A percentile compares a stretch with the other conserved stretches of the same genome.
Evolutionary conservation across 2,113 vertebrate species (phyloP).

Genomic region (Herpetotheres cachinnans): DNA sequence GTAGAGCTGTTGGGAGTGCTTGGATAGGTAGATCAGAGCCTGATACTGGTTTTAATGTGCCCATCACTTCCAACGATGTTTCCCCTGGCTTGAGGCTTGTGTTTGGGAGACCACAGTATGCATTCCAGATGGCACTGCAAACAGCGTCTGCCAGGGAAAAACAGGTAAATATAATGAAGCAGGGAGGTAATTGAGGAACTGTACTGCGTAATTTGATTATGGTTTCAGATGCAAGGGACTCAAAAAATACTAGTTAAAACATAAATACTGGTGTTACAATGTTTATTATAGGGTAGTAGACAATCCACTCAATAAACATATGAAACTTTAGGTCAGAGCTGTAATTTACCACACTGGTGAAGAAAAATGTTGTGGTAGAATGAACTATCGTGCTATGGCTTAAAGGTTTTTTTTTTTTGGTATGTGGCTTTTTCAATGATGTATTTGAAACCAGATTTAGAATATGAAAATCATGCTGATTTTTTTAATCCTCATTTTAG

Average conservation of each 20-base stretch:
- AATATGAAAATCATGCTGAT: neutral
- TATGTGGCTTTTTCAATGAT: neutral
- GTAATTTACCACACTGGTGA: neutral
- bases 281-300: neutral
- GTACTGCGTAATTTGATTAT: neutral
- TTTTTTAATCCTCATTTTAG: neutral
- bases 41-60: conserved; percentile 2
- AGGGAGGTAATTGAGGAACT: neutral
- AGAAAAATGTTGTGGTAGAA: neutral
- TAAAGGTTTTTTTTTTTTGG: neutral
- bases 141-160: conserved; percentile 21
- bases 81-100: conserved; percentile 36
- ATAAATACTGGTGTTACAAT: neutral
- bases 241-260: conserved; percentile 4
- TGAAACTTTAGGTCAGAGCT: neutral
- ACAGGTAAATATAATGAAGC: conserved; percentile 62
- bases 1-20: neutral
- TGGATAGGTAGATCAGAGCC: neutral
- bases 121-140: neutral
- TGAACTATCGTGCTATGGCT: neutral
- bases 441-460: neutral
- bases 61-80: neutral
- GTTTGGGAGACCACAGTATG: neutral
- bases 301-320: neutral
- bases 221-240: neutral